A percentile compares a stretch with the other conserved stretches of the same genome.
Conservation (phyloP, 2,797 vertebrate species). For the Hipposideros larvatus region DNA sequence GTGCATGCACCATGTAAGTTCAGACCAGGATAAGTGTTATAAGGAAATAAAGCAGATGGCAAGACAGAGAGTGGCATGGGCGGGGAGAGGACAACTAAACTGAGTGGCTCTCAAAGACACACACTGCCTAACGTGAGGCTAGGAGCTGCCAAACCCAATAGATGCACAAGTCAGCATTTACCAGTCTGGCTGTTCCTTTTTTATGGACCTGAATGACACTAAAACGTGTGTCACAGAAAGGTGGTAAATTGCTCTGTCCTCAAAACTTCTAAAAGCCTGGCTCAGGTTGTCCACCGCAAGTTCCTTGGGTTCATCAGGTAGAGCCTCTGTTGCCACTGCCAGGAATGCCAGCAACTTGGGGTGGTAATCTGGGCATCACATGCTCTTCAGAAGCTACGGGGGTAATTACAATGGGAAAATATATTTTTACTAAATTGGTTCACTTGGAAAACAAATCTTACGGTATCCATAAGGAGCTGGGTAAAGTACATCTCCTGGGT, state of each 20-base stretch:
- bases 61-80: constrained; percentile 6
- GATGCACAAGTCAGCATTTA: not conserved
- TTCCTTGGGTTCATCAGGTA: not conserved
- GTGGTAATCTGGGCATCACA: constrained; percentile 33
- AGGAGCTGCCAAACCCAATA: not conserved
- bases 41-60: constrained; percentile 20
- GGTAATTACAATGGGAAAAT: constrained; percentile 74
- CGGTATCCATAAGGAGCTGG: constrained; percentile 34
- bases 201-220: constrained; percentile 28
- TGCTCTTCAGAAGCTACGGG: constrained; percentile 61
- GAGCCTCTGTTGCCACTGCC: constrained; percentile 28
- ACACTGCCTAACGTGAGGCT: not conserved
- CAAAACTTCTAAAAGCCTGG: constrained; percentile 55
- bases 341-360: constrained; percentile 53
- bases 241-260: constrained; percentile 34
- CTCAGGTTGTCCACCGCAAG: not conserved
- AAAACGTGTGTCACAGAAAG: constrained; percentile 6
- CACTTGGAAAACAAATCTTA: constrained; percentile 62
- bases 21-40: not conserved
- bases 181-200: constrained; percentile 31
- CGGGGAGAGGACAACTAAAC: not conserved
- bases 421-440: constrained; percentile 69
- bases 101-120: not conserved
- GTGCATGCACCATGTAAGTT: not conserved
- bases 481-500: not conserved